Evolutionary conservation across 2,113 vertebrate species (phyloP).

Genomic region (Odobenus rosmarus): DNA sequence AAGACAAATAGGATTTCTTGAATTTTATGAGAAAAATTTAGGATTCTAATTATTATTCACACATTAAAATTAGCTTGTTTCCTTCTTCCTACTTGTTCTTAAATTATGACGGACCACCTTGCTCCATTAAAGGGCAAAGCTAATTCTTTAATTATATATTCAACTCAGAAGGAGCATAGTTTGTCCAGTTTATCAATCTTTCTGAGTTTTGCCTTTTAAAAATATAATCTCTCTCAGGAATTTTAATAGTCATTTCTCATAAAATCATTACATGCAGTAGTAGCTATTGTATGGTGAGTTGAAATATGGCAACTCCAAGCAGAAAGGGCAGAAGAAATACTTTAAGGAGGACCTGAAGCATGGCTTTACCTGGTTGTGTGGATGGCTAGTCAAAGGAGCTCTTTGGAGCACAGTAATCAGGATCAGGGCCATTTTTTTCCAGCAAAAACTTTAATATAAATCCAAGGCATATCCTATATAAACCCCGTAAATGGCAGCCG

Average conservation of each 20-base stretch:
- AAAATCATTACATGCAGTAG: conserved; percentile 56
- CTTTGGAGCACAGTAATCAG: background rate
- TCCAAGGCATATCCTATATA: background rate
- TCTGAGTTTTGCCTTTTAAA: conserved; percentile 6
- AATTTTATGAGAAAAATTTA: conserved; percentile 68
- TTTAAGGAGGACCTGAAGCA: background rate
- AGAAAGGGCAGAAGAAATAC: conserved; percentile 1
- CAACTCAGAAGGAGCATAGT: background rate
- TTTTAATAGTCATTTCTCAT: conserved; percentile 60
- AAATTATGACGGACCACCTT: conserved; percentile 35
- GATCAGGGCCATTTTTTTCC: background rate
- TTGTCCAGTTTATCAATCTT: conserved; percentile 47
- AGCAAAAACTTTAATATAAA: background rate
- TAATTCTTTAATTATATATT: conserved; percentile 56
- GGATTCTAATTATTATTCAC: conserved; percentile 47
- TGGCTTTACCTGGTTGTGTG: background rate
- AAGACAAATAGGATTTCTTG: conserved; percentile 51
- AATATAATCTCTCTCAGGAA: conserved; percentile 26
- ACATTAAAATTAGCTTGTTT: conserved; percentile 51
- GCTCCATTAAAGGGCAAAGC: conserved; percentile 36
- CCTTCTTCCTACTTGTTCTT: conserved; percentile 35
- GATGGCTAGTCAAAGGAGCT: background rate
- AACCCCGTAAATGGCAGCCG: background rate
- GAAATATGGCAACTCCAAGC: conserved; percentile 29
- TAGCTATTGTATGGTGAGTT: background rate